These are phyloP conservation scores for Sus cebifrons DNA, from an alignment of 2,797 vertebrate genomes.

Conservation along the genomic window DNA sequence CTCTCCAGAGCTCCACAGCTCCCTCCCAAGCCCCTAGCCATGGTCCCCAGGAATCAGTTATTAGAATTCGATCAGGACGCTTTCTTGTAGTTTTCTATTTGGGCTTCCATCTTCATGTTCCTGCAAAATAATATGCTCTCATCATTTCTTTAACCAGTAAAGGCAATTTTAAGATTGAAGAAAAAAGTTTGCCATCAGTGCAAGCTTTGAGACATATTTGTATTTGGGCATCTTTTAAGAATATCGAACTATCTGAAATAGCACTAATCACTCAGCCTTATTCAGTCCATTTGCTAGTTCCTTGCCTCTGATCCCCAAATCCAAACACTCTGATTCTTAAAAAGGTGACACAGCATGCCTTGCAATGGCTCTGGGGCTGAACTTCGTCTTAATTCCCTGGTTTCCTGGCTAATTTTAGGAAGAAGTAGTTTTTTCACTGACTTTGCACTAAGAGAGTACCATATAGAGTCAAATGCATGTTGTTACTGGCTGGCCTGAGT, in stretches of 20 bases:
- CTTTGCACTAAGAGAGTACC: not conserved
- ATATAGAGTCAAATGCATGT: too few relatives aligned
- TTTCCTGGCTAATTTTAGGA: not conserved
- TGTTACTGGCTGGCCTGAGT: too few relatives aligned
- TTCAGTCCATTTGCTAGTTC: not conserved
- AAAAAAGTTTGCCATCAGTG: not conserved
- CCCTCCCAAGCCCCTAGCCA: slow-evolving; percentile 85
- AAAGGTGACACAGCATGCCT: too few relatives aligned
- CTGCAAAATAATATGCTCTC: slow-evolving; percentile 68
- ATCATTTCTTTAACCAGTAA: not conserved
- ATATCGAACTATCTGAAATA: not conserved
- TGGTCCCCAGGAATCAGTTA: slow-evolving; percentile 86
- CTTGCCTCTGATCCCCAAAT: not conserved
- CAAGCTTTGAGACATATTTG: not conserved
- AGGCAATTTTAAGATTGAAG: slow-evolving; percentile 9
- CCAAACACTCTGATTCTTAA: too few relatives aligned
- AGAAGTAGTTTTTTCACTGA: not conserved
- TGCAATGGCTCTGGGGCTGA: too few relatives aligned
- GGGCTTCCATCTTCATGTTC: slow-evolving; percentile 69
- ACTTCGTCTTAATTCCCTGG: too few relatives aligned
- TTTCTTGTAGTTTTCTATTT: slow-evolving; percentile 19
- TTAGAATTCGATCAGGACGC: slow-evolving; percentile 82
- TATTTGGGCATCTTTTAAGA: not conserved
- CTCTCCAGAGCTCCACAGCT: slow-evolving; percentile 39
- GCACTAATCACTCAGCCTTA: not conserved